Conservation (phyloP, 2,797 vertebrate species). For the Gallinago solitaria region DNA sequence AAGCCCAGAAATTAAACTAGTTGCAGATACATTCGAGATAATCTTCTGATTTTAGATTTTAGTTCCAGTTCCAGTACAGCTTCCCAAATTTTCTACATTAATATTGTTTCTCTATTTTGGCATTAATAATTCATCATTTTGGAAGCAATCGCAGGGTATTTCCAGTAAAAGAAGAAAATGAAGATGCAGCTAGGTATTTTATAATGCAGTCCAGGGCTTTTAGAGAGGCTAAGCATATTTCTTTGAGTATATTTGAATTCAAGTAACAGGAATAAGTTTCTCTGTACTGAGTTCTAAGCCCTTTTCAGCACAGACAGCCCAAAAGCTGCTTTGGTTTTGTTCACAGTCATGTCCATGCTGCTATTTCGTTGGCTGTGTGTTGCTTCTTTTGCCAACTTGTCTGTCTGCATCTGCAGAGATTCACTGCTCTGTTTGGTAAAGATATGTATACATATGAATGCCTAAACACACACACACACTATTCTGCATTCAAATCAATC, state of each 20-base stretch:
- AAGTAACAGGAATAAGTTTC: not conserved
- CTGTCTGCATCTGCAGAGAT: not conserved
- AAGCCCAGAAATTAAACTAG: not conserved
- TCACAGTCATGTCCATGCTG: fast-evolving
- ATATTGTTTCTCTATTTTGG: not conserved
- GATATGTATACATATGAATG: not conserved
- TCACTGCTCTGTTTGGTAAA: not conserved
- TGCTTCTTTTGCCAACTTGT: not conserved
- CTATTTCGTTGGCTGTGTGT: not conserved
- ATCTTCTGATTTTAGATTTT: not conserved
- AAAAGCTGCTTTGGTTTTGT: not conserved
- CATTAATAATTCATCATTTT: not conserved
- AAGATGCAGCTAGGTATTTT: not conserved
- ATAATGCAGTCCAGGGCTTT: not conserved
- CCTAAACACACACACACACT: too few relatives aligned
- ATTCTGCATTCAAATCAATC: not conserved
- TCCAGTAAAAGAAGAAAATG: not conserved
- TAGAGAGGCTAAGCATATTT: not conserved
- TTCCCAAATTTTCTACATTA: not conserved
- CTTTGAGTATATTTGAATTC: not conserved
- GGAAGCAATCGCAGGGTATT: not conserved
- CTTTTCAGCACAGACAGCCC: not conserved
- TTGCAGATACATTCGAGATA: not conserved
- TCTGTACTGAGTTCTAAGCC: not conserved
- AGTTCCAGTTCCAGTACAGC: not conserved